Conservation (phyloP, 2,797 vertebrate genomes). For the Macropus fuliginosus region DNA sequence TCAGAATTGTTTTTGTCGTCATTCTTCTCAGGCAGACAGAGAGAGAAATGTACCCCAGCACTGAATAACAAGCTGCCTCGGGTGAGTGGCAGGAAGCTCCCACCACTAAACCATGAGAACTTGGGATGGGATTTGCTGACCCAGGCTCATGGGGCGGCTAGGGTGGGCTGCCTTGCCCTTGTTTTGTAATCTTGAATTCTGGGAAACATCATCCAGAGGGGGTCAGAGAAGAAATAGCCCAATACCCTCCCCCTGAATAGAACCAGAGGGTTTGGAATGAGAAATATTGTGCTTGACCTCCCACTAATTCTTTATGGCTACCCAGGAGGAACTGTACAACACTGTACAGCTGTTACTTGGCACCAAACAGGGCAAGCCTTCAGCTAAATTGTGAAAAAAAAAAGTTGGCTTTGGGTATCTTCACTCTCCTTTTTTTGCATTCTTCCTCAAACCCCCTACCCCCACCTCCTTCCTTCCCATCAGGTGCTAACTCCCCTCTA, state of each 20-base stretch:
- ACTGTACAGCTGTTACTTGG: neutral
- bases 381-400: neutral
- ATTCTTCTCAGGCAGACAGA: conserved; percentile 48
- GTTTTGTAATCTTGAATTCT: conserved; percentile 49
- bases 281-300: neutral
- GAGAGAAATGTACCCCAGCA: conserved; percentile 28
- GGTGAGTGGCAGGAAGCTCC: conserved; percentile 72
- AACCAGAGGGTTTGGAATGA: neutral
- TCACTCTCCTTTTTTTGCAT: neutral
- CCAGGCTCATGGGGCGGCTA: fast-evolving
- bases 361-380: neutral
- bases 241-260: neutral
- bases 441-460: neutral
- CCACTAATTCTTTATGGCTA: neutral
- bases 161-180: neutral
- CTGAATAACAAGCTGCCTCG: conserved; percentile 40
- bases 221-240: neutral
- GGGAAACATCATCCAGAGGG: neutral
- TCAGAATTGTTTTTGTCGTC: conserved; percentile 66
- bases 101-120: conserved; percentile 69
- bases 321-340: neutral
- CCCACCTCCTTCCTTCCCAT: neutral
- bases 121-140: conserved; percentile 20
- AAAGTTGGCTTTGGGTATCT: neutral
- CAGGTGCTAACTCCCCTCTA: neutral